A percentile compares a stretch with the other conserved stretches of the same genome.
phyloP scores from a whole-genome alignment of 2,797 vertebrate species.

The Tiaroga cobitis region DNA sequence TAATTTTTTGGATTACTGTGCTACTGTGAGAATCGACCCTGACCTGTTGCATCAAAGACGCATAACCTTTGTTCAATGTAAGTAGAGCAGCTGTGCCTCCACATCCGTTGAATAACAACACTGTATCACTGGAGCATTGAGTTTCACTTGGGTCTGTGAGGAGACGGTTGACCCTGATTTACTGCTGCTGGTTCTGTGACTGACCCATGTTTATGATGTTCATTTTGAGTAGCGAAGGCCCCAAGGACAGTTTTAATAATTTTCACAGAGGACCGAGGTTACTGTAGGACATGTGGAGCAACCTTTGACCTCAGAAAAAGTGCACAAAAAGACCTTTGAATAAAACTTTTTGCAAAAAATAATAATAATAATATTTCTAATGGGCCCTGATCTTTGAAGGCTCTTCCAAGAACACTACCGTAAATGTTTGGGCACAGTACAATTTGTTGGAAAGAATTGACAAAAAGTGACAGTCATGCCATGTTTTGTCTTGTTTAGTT shows the following conservation, averaged over 20 bases:
- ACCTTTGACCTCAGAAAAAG: not conserved
- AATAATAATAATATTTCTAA: not conserved
- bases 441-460: no score
- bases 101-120: conserved; percentile 32
- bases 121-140: conserved; percentile 25
- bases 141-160: conserved; percentile 31
- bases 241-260: conserved; percentile 31
- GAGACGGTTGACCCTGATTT: conserved; percentile 39
- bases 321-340: no score
- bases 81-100: conserved; percentile 24
- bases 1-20: not conserved
- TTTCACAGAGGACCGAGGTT: conserved; percentile 28
- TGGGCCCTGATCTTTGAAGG: no score
- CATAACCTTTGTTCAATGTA: conserved; percentile 9
- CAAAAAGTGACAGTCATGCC: no score
- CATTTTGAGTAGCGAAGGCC: not conserved
- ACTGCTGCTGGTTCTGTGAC: conserved; percentile 22
- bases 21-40: not conserved
- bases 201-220: conserved; percentile 33
- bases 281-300: conserved; percentile 30
- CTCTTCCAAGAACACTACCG: not conserved
- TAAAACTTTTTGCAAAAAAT: not conserved
- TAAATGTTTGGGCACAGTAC: no score
- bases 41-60: conserved; percentile 26
- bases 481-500: not conserved